Conservation (phyloP, 2,113 vertebrate genomes). For the Rhinopomastus cyanomelas region DNA sequence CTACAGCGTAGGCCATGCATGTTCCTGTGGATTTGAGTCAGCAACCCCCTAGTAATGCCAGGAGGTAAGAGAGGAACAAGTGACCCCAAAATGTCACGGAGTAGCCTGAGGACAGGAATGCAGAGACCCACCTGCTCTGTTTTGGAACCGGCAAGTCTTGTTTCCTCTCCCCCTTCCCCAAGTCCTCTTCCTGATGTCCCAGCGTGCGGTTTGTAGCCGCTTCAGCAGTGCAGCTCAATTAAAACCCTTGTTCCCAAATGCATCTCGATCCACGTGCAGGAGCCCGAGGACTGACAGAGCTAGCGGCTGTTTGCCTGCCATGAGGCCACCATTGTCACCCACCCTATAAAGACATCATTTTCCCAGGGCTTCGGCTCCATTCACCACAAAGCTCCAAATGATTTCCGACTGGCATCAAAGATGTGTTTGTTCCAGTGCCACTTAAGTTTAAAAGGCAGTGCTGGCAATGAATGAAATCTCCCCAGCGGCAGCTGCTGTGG, state of each 20-base stretch:
- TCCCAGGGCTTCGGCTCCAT: conserved; percentile 39
- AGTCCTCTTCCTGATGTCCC: background rate
- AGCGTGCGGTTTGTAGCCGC: background rate
- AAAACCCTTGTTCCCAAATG: background rate
- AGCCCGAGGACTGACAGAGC: background rate
- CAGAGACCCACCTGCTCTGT: background rate
- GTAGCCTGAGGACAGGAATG: background rate
- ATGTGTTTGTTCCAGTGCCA: conserved; percentile 65
- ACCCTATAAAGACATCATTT: conserved; percentile 56
- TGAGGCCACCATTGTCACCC: background rate
- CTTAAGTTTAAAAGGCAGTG: conserved; percentile 66
- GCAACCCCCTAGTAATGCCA: background rate
- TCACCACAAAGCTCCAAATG: conserved; percentile 56
- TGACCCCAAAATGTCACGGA: background rate
- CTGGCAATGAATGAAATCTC: conserved; percentile 53
- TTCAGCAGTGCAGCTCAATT: background rate
- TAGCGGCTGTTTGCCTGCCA: background rate
- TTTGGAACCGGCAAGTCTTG: background rate
- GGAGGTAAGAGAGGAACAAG: background rate
- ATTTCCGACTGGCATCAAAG: conserved; percentile 69
- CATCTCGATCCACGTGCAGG: background rate
- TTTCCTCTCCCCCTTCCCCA: background rate
- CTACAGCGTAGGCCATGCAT: rapidly evolving
- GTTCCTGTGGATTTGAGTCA: background rate
- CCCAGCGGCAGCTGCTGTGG: conserved; percentile 56